Evolutionary conservation across 2,113 vertebrate genomes (phyloP), one percentile per base, ranked within the genome.

Genomic region (Mixornis gularis): DNA sequence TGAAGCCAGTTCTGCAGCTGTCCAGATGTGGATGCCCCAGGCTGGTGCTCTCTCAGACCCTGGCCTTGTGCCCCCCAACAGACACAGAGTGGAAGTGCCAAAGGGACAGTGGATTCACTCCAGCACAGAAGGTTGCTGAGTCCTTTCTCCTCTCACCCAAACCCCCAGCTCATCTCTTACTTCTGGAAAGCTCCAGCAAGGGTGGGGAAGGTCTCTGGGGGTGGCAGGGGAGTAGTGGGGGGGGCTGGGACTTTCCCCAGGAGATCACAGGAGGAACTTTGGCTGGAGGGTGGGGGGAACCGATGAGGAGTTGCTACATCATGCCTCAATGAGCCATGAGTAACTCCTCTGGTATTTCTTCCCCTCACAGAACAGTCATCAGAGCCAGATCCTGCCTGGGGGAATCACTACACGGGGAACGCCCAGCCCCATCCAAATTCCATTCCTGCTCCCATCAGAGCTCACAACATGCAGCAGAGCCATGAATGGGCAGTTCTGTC

Each of bases 291-390:
- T 74, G 91, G 89, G 96, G 94, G 92, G 92, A 90, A 89, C 95
- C 49, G 26, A 92, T 89, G 81, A 92, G 94, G 95, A 96, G 94
- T 95, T 96, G 95, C 94, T 96, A 95, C 93, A 94, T 95, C 95
- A 95, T 96, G 95, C 95, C 95, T 85, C 94, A 91, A 0, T 95
- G 62, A 94, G 93, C 85, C 3, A 5, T 96, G 96, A 96, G 95
- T 96, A 96, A 97, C 95, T 94, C 82, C 92, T 96, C 74, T 92
- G 96, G 96, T 97, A 97, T 97, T 95, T 96, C 81, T 96, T 95
- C 85, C 89, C 88, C 34, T 55, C 60, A 38, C 79, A 89, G 88
- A 96, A 88, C 91, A 95, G 91, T 92, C 95, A 93, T 95, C 90
- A 86, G 92, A 95, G 93, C 86, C 92, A 94, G 85, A 96, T 96